Evolutionary conservation across 2,797 vertebrate species (phyloP), one percentile per base, ranked within the genome.

Genomic region (Sebastes hubbsi): DNA sequence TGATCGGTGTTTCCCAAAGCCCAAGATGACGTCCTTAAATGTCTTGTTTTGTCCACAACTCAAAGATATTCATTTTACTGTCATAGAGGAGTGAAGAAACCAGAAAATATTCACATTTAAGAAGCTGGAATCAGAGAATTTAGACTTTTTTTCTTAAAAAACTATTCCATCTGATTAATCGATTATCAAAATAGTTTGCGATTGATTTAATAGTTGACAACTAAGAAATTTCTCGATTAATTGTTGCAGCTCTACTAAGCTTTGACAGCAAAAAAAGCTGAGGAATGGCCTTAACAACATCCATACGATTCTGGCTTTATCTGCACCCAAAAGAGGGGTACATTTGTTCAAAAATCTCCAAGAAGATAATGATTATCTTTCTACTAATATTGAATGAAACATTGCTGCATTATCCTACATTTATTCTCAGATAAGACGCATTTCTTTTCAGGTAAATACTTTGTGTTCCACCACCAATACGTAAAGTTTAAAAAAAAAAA

Each of bases 111-210:
- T 49, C 18, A 49, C 46, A 49, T 49, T 49, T 49, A 49, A 49
- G 46, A 49, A 20, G 18, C 18, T 49, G 46, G 18, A 49, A 20
- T 20, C 46, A 49, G 7, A 20, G 42, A 49, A 49, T 20, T 49
- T 49, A 4, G 1, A 49, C 16, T 42, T 18, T 49, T 18, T 49
- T 49, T 49, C 46, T 20, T 8, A 8, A 18, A 20, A 42, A 20
- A 49, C 0, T 20, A 20, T 0, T 49, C 16, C 46, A 49, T 0
- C 46, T 49, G 46, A 49, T 20, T 49, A 49, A 0, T 49, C 8
- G 46, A 49, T 49, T 20, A 49, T 49, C 18, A 49, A 49, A 49
- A 49, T 49, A 49, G 46, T 20, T 49, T 49, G 46, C 46, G 18
- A 49, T 49, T 49, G 46, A 49, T 20, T 49, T 49, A 49, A 49